A percentile compares a stretch with the other conserved stretches of the same genome.
Evolutionary conservation across 2,888 invertebrate species (phyloP).

Genomic region (Callinectes sapidus): DNA sequence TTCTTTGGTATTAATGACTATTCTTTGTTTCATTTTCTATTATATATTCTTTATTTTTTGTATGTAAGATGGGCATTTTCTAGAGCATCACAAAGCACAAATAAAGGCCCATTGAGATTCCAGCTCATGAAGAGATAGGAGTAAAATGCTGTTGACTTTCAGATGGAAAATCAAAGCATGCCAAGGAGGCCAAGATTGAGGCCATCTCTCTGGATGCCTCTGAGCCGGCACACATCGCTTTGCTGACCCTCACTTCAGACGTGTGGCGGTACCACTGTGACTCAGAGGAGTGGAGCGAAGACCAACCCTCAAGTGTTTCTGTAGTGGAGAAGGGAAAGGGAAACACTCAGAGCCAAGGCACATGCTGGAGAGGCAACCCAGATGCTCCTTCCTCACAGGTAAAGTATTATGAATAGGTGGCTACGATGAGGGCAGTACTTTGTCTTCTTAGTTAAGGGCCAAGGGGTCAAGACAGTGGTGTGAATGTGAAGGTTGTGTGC

Average conservation of each 20-base stretch:
- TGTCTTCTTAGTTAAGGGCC: neutral
- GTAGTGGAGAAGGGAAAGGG: neutral
- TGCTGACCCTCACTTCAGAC: neutral
- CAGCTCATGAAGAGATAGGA: no score
- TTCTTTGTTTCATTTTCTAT: no score
- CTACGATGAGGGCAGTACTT: neutral
- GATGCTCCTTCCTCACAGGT: neutral
- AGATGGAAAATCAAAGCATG: neutral
- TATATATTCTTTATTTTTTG: no score
- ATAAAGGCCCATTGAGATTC: no score
- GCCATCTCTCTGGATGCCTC: conserved; percentile 17
- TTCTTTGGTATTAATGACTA: no score
- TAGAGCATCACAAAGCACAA: no score
- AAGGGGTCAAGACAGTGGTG: neutral
- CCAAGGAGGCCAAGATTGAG: conserved; percentile 10
- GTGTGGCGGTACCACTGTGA: neutral
- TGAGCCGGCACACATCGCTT: neutral
- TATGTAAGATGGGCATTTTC: no score
- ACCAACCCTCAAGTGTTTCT: neutral
- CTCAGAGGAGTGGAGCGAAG: neutral
- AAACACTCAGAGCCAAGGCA: neutral
- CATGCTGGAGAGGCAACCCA: neutral
- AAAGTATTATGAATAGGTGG: neutral
- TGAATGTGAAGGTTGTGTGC: neutral
- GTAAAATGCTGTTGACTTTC: neutral